Conservation (phyloP, 2,888 invertebrate genomes). For the Melinaea marsaeus region DNA sequence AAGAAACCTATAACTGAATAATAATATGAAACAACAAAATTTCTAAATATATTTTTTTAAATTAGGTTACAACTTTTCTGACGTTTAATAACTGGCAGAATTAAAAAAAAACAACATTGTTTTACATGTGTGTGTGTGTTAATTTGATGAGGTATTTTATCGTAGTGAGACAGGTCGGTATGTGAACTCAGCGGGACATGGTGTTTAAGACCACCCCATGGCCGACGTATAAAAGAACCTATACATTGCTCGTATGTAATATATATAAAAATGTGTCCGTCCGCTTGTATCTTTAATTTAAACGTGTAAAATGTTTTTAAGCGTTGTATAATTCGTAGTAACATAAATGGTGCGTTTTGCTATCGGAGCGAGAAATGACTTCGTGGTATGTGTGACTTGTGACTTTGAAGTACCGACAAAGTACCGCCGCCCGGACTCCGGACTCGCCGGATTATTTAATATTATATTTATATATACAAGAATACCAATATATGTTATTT, state of each 20-base stretch:
- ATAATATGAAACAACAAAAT: not conserved
- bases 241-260: not conserved
- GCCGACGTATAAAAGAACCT: slow-evolving; percentile 37
- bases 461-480: not conserved
- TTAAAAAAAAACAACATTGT: not conserved
- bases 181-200: slow-evolving; percentile 53
- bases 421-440: slow-evolving; percentile 40
- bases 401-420: slow-evolving; percentile 71
- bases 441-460: slow-evolving; percentile 3
- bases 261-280: not conserved
- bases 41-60: not conserved
- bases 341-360: slow-evolving; percentile 35
- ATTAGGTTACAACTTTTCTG: not conserved
- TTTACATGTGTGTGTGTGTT: slow-evolving; percentile 11
- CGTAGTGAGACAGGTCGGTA: slow-evolving; percentile 47
- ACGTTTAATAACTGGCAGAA: not conserved
- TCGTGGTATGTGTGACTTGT: slow-evolving; percentile 35
- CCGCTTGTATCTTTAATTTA: not conserved
- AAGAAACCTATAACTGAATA: not conserved
- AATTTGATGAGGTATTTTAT: slow-evolving; percentile 44
- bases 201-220: slow-evolving; percentile 59
- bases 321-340: slow-evolving; percentile 26
- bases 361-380: slow-evolving; percentile 41
- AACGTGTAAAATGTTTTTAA: not conserved
- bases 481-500: too few species aligned